These are phyloP conservation scores for Brachyhypopomus gauderio DNA, from an alignment of 2,113 vertebrate genomes.

Conservation along the genomic window DNA sequence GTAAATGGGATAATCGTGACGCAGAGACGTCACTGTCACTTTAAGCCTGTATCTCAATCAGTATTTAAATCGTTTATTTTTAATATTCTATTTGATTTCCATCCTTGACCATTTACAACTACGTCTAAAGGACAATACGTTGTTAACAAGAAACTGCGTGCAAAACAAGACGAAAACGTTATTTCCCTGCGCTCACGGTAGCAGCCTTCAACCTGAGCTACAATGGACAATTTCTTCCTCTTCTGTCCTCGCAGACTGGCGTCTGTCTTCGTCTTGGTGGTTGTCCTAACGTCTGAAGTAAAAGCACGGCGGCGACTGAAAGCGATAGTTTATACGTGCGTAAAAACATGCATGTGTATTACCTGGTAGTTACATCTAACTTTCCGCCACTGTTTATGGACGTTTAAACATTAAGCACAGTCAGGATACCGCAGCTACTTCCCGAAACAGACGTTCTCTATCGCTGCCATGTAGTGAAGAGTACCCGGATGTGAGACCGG, in stretches of 20 bases:
- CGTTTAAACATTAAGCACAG: conserved; percentile 58
- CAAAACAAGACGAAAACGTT: not conserved
- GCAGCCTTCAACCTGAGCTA: conserved; percentile 54
- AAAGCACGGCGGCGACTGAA: conserved; percentile 26
- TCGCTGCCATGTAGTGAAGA: conserved; percentile 73
- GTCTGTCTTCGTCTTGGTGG: conserved; percentile 54
- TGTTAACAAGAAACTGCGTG: not conserved
- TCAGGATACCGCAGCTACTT: conserved; percentile 72
- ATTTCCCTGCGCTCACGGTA: not conserved
- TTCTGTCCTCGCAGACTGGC: conserved; percentile 70
- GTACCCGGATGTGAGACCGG: conserved; percentile 77
- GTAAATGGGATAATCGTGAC: conserved; percentile 56
- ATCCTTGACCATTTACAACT: conserved; percentile 8
- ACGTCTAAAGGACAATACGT: not conserved
- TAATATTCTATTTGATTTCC: conserved; percentile 54
- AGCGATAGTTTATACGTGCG: conserved; percentile 11
- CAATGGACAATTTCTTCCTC: conserved; percentile 72
- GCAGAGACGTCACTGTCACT: conserved; percentile 68
- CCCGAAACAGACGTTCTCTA: conserved; percentile 63
- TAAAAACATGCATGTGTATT: conserved; percentile 69
- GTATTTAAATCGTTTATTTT: conserved; percentile 56
- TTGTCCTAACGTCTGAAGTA: conserved; percentile 42
- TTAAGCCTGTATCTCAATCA: conserved; percentile 70
- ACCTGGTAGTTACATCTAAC: conserved; percentile 70
- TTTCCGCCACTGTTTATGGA: conserved; percentile 70